Evolutionary conservation across 2,797 vertebrate genomes (phyloP).

Genomic region (Tolypeutes matacus): DNA sequence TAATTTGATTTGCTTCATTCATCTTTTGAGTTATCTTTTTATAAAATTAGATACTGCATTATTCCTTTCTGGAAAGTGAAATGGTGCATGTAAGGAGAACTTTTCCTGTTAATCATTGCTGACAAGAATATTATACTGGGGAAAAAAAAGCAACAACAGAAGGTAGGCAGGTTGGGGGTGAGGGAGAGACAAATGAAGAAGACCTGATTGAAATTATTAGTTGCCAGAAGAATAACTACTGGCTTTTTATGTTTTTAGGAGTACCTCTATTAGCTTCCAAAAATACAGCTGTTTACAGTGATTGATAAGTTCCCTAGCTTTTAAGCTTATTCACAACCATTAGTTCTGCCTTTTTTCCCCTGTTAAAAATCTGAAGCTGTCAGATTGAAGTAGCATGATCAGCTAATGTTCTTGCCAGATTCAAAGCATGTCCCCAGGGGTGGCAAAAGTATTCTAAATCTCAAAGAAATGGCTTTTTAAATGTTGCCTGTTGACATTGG

Average conservation of each 20-base stretch:
- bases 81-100: slow-evolving; percentile 40
- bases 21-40: slow-evolving; percentile 63
- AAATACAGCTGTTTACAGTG: slow-evolving; percentile 85
- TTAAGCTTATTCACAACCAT: slow-evolving; percentile 88
- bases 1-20: slow-evolving; percentile 74
- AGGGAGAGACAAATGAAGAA: slow-evolving; percentile 21
- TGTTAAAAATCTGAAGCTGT: slow-evolving; percentile 88
- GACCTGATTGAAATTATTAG: slow-evolving; percentile 77
- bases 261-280: slow-evolving; percentile 81
- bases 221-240: slow-evolving; percentile 79
- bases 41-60: slow-evolving; percentile 70
- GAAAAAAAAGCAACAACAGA: slow-evolving; percentile 49
- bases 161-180: background rate
- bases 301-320: slow-evolving; percentile 88
- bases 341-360: slow-evolving; percentile 86
- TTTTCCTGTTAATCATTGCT: slow-evolving; percentile 77
- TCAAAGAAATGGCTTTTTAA: slow-evolving; percentile 83
- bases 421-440: slow-evolving; percentile 84
- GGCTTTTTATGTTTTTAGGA: slow-evolving; percentile 80
- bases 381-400: slow-evolving; percentile 85
- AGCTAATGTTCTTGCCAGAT: slow-evolving; percentile 86
- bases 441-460: slow-evolving; percentile 77
- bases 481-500: slow-evolving; percentile 82
- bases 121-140: slow-evolving; percentile 35
- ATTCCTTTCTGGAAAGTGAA: slow-evolving; percentile 24